Conservation (phyloP, 2,113 vertebrate genomes). For the Microcebus griseorufus region DNA sequence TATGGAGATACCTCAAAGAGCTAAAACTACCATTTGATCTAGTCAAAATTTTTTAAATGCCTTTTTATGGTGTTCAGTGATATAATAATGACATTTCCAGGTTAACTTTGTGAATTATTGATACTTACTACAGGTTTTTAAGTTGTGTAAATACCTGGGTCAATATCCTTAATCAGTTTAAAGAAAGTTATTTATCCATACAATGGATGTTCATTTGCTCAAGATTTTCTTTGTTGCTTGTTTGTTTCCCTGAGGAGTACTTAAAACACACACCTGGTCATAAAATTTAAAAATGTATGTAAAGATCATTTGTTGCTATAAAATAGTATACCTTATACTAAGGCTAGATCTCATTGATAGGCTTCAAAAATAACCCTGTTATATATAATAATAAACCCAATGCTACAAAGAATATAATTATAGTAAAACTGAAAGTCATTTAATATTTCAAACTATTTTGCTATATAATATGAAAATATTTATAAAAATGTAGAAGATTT, state of each 20-base stretch:
- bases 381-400: neutral
- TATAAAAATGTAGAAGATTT: neutral
- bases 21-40: neutral
- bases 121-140: neutral
- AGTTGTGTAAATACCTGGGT: neutral
- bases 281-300: neutral
- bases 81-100: neutral
- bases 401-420: neutral
- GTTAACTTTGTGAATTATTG: conserved; percentile 26
- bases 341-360: neutral
- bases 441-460: neutral
- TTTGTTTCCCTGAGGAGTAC: neutral
- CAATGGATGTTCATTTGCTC: neutral
- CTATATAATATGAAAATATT: neutral
- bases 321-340: neutral
- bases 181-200: neutral
- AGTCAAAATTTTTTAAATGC: neutral
- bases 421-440: neutral
- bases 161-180: neutral
- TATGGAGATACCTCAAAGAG: too few relatives aligned
- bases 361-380: neutral
- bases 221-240: neutral
- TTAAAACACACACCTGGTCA: neutral
- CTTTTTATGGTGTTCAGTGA: neutral
- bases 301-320: neutral